Conservation (phyloP, 2,888 invertebrate genomes). For the Pandemis cinnamomeana region DNA sequence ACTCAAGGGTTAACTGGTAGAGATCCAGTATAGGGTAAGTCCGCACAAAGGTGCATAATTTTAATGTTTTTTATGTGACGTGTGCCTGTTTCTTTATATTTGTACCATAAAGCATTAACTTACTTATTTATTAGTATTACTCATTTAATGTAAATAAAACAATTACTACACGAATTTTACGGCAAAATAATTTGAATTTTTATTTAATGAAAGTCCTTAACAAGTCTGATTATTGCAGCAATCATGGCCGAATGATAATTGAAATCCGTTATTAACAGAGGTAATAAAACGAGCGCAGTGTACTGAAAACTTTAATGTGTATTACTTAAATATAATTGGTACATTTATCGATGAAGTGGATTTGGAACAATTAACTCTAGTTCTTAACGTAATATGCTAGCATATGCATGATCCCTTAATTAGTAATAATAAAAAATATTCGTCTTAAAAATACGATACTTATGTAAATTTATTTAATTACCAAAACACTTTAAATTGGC, state of each 20-base stretch:
- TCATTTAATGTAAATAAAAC: no score
- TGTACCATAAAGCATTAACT: no score
- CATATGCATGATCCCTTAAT: neutral
- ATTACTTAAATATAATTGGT: slow-evolving; percentile 18
- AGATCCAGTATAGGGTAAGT: no score
- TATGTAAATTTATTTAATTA: neutral
- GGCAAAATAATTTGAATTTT: neutral
- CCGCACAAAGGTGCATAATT: no score
- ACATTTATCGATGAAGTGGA: slow-evolving; percentile 23
- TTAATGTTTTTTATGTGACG: no score
- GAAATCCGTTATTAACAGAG: neutral
- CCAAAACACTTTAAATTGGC: slow-evolving; percentile 4
- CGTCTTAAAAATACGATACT: neutral
- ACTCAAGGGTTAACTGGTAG: no score
- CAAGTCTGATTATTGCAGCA: neutral
- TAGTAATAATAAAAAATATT: neutral
- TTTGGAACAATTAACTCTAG: neutral
- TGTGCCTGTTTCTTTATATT: no score
- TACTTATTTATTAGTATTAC: no score
- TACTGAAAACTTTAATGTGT: slow-evolving; percentile 31
- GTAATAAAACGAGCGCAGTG: slow-evolving; percentile 4
- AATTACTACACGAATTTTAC: neutral
- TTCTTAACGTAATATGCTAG: neutral
- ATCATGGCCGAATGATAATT: neutral
- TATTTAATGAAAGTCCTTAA: neutral